Evolutionary conservation across 2,113 vertebrate species (phyloP).

Genomic region (Lipotes vexillifer): DNA sequence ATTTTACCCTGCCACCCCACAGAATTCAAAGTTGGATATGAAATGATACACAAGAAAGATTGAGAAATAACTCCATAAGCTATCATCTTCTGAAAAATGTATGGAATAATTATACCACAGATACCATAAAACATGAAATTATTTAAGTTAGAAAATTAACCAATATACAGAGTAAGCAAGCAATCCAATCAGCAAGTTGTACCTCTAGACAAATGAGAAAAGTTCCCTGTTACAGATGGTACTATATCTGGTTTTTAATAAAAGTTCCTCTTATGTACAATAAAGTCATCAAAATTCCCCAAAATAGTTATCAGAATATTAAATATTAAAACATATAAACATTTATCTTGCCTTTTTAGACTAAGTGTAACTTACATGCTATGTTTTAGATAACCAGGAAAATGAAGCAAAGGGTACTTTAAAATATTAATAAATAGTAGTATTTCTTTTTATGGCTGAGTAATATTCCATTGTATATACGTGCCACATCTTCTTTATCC

Average conservation of each 20-base stretch:
- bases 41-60: not conserved
- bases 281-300: not conserved
- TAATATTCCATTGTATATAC: too few relatives aligned
- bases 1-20: not conserved
- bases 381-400: not conserved
- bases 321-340: not conserved
- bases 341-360: not conserved
- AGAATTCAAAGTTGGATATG: not conserved
- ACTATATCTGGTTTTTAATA: not conserved
- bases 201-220: not conserved
- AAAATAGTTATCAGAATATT: not conserved
- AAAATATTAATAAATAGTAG: not conserved
- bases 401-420: not conserved
- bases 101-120: not conserved
- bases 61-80: not conserved
- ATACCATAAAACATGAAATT: not conserved
- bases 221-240: not conserved
- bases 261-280: not conserved
- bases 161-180: not conserved
- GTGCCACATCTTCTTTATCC: too few relatives aligned
- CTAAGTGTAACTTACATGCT: not conserved
- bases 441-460: too few relatives aligned
- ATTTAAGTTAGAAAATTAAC: not conserved
- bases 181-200: not conserved
- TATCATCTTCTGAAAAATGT: not conserved